Base-by-base conservation (phyloP, 2,888 invertebrate genomes). In the Endotricha flammealis region DNA sequence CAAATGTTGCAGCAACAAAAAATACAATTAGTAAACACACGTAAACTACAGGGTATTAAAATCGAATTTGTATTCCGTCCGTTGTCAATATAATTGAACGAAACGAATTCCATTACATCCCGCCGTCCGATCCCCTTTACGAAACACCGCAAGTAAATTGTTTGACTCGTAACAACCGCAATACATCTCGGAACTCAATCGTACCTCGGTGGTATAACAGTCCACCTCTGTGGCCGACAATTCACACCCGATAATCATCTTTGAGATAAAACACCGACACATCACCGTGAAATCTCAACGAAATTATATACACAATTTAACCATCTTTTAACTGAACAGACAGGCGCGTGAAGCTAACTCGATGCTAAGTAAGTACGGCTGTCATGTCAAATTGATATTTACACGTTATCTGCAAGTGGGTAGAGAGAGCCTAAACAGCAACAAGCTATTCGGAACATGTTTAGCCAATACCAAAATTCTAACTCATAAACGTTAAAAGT, bases 181-280 rank as follows among this genome's bases (percentile, higher is more conserved):
- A n/a, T 29, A 12, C 29, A 28, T 29, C 28, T 20, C 22, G 3
- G n/a, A 45, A 55, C 39, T 23, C 30, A 36, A 61, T 64, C 46
- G 38, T 48, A 46, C 45, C 46, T 66, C 49, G 44, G 45, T 44
- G 58, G 52, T 48, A 68, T 68, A 60, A 68, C 59, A 64, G 60
- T 67, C 68, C 63, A 69, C 56, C 59, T 75, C 62, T 65, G 20
- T 64, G 67, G 49, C 53, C 55, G 61, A 63, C 80, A 76, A 81
- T 83, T 82, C 74, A 82, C 83, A 83, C 79, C 74, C 66, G 78
- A 82, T 83, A 75, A 81, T 80, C 67, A 73, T 75, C 74, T 73
- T 57, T 53, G 60, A 73, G 77, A 79, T 79, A 76, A 68, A 72
- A 59, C 59, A 64, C 66, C 63, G 62, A 12, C 57, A 57, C 60